A percentile compares a stretch with the other conserved stretches of the same genome.
phyloP scores from a whole-genome alignment of 2,888 invertebrate genomes.

The Rhodophaea formosa region DNA sequence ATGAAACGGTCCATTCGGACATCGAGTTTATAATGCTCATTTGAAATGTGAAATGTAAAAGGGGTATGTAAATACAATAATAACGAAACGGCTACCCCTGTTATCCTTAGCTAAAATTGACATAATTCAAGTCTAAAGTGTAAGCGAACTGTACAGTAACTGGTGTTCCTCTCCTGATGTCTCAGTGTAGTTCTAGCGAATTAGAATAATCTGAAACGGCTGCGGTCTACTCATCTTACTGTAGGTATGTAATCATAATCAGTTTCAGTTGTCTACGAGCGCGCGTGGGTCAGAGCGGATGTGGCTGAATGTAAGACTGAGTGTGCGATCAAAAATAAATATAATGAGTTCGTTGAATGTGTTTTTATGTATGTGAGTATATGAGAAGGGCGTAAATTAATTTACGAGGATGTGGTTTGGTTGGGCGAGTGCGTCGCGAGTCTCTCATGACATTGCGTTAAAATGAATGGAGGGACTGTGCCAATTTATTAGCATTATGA shows the following conservation, averaged over 20 bases:
- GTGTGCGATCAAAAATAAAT: slow-evolving; percentile 14
- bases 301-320: slow-evolving; percentile 29
- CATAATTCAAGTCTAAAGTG: slow-evolving; percentile 53
- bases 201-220: slow-evolving; percentile 60
- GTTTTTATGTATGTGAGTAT: slow-evolving; percentile 1
- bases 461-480: slow-evolving; percentile 73
- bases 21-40: slow-evolving; percentile 72
- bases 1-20: slow-evolving; percentile 63
- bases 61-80: slow-evolving; percentile 72
- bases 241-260: slow-evolving; percentile 60
- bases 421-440: slow-evolving; percentile 21
- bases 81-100: slow-evolving; percentile 56
- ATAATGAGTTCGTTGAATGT: not conserved
- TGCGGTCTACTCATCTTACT: slow-evolving; percentile 57
- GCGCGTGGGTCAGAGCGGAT: slow-evolving; percentile 32
- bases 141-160: slow-evolving; percentile 76
- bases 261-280: slow-evolving; percentile 44
- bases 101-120: slow-evolving; percentile 63
- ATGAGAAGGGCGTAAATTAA: not conserved
- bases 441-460: slow-evolving; percentile 32
- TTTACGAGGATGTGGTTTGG: slow-evolving; percentile 13
- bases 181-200: slow-evolving; percentile 72
- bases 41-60: slow-evolving; percentile 55
- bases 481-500: slow-evolving; percentile 77
- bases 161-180: slow-evolving; percentile 78